These are phyloP conservation scores for Mola mola DNA, from an alignment of 2,113 vertebrate genomes.

Conservation along the genomic window DNA sequence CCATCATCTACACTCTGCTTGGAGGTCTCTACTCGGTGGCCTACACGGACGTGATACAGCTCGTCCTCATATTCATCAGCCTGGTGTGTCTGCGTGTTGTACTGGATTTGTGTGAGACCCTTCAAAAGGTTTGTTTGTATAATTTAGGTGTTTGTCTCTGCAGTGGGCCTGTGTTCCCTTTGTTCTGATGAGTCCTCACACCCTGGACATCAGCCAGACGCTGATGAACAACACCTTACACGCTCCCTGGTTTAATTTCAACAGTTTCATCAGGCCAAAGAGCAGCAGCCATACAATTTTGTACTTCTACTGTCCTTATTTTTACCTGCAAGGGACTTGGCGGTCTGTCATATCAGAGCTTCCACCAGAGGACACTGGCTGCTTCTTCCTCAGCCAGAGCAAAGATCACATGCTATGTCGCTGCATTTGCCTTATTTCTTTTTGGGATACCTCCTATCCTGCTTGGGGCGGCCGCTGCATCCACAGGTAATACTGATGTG, in stretches of 20 bases:
- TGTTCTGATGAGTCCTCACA: conserved; percentile 36
- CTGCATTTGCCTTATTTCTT: conserved; percentile 60
- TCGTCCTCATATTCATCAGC: conserved; percentile 51
- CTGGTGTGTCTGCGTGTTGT: conserved; percentile 31
- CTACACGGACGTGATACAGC: conserved; percentile 53
- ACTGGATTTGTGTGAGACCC: not conserved
- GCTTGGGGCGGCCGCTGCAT: conserved; percentile 40
- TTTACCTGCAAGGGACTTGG: conserved; percentile 68
- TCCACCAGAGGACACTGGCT: conserved; percentile 81
- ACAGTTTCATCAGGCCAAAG: no score
- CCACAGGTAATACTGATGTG: conserved; percentile 82
- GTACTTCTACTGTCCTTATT: not conserved
- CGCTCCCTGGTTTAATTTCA: conserved; percentile 54
- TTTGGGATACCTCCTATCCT: conserved; percentile 78
- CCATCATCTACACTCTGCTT: conserved; percentile 57
- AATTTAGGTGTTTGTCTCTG: conserved; percentile 1
- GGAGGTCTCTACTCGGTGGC: conserved; percentile 68
- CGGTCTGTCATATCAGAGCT: conserved; percentile 72
- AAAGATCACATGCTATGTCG: conserved; percentile 69
- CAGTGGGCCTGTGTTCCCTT: conserved; percentile 47
- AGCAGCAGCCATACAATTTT: not conserved
- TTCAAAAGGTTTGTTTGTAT: not conserved
- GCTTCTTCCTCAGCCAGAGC: conserved; percentile 62
- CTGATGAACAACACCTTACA: conserved; percentile 51
- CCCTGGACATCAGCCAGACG: conserved; percentile 39